Evolutionary conservation across 64 coral and sea anemone genomes (phyloP).

Genomic region (Pocillopora verrucosa): DNA sequence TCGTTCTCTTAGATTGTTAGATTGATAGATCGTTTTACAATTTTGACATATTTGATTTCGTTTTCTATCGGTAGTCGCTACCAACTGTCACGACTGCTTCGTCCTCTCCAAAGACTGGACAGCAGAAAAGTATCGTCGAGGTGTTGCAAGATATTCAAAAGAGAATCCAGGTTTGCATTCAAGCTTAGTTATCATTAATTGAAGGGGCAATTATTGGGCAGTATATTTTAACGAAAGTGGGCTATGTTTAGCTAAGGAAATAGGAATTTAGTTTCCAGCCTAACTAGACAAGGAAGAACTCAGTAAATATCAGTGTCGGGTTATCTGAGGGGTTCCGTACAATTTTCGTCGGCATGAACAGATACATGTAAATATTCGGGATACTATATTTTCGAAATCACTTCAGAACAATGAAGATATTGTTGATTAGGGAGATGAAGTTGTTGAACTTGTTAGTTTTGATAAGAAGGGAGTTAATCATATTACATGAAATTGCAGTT

Average conservation of each 20-base stretch:
- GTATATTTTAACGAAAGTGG: not conserved
- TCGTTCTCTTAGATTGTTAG: not conserved
- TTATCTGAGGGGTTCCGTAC: too few species aligned
- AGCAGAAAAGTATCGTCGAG: constrained; percentile 38
- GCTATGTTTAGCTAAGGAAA: not conserved
- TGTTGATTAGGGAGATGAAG: too few species aligned
- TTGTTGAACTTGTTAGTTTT: too few species aligned
- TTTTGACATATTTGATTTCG: not conserved
- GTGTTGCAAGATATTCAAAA: constrained; percentile 63
- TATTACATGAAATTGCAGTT: too few species aligned
- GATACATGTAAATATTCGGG: too few species aligned
- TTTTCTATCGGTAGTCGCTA: constrained; percentile 22
- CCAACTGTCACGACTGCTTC: constrained; percentile 40
- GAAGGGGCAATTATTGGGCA: not conserved
- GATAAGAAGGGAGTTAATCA: too few species aligned
- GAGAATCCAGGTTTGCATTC: constrained; percentile 50
- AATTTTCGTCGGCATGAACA: too few species aligned
- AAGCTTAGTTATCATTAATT: not conserved
- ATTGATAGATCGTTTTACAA: not conserved
- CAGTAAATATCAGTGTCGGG: too few species aligned
- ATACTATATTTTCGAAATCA: too few species aligned
- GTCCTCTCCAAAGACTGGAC: constrained; percentile 7
- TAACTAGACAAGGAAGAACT: too few species aligned
- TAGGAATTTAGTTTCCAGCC: too few species aligned
- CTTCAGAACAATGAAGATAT: too few species aligned